Conservation (phyloP, 2,113 vertebrate species). For the Melierax canorus region DNA sequence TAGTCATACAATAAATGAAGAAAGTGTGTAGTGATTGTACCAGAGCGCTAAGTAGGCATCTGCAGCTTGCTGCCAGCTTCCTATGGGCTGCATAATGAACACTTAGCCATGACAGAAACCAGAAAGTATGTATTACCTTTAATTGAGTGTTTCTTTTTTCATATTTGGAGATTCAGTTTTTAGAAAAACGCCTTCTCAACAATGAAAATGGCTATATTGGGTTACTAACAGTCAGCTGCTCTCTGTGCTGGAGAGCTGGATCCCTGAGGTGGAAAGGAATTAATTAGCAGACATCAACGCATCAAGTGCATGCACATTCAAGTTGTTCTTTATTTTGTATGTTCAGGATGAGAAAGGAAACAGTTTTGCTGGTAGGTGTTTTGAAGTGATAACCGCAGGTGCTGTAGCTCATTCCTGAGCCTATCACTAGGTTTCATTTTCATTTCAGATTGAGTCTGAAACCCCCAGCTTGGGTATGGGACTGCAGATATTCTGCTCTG, state of each 20-base stretch:
- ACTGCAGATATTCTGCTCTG: not conserved
- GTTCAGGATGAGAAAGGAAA: not conserved
- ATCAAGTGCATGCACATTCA: accelerated
- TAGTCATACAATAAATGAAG: not conserved
- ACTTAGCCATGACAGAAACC: not conserved
- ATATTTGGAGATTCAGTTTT: not conserved
- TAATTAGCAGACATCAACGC: not conserved
- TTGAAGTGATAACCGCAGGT: not conserved
- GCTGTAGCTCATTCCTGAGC: not conserved
- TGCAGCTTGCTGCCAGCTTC: not conserved
- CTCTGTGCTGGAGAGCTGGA: not conserved
- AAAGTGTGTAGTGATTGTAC: not conserved
- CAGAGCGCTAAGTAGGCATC: not conserved
- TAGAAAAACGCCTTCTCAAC: not conserved
- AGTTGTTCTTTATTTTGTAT: not conserved
- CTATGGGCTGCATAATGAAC: not conserved
- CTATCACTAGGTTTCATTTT: not conserved
- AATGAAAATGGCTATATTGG: not conserved
- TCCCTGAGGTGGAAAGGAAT: not conserved
- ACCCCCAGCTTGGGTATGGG: not conserved
- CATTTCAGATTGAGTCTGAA: not conserved
- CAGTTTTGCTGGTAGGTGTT: not conserved
- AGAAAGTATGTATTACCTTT: not conserved
- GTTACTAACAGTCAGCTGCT: not conserved
- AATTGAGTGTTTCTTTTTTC: not conserved